A percentile compares a stretch with the other conserved stretches of the same genome.
Evolutionary conservation across 2,113 vertebrate species (phyloP).

Genomic region (Semicossyphus pulcher): DNA sequence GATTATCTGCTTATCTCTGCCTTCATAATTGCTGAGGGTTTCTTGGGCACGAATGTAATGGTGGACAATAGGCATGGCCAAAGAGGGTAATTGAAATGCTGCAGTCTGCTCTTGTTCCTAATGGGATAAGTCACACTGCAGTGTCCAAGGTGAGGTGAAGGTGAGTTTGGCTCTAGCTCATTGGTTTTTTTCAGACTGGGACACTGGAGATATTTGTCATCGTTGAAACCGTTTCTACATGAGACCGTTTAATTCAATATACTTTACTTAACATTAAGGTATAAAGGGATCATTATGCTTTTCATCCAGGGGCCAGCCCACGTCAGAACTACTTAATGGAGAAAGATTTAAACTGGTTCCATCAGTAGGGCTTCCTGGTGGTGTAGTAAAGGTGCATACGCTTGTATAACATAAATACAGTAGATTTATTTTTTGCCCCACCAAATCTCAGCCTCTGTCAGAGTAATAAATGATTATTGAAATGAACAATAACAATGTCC

Average conservation of each 20-base stretch:
- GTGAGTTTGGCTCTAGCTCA: background rate
- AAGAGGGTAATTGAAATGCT: constrained; percentile 38
- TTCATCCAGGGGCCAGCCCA: background rate
- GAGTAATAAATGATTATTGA: constrained; percentile 30
- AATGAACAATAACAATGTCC: constrained; percentile 16
- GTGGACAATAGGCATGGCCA: constrained; percentile 32
- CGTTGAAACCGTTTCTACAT: background rate
- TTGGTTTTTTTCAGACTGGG: background rate
- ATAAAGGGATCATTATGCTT: background rate
- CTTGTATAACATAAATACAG: background rate
- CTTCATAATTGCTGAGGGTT: constrained; percentile 46
- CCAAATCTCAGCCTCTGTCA: constrained; percentile 21
- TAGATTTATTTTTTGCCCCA: background rate
- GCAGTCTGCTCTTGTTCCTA: constrained; percentile 23
- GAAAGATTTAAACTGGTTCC: background rate
- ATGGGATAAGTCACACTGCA: constrained; percentile 56
- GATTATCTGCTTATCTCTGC: constrained; percentile 58
- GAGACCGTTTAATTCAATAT: no score
- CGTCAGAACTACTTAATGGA: background rate
- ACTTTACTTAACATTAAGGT: background rate
- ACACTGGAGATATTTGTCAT: background rate
- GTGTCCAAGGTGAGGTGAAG: constrained; percentile 58
- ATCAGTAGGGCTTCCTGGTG: background rate
- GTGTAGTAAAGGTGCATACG: background rate
- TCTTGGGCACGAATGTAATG: constrained; percentile 24